Conservation (phyloP, 1,140 invertebrate species). For the Choristoneura fumiferana region DNA sequence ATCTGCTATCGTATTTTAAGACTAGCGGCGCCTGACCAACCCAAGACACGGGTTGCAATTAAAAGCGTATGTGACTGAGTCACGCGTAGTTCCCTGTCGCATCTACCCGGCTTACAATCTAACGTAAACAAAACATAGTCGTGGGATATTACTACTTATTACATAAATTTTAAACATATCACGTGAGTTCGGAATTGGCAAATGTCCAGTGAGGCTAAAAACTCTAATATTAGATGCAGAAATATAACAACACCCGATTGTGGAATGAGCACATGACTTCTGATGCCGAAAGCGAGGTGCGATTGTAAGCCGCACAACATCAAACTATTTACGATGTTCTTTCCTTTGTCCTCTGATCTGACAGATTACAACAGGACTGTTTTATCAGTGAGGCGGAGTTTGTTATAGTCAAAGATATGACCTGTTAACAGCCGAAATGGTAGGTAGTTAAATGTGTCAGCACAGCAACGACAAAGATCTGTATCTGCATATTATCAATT, state of each 20-base stretch:
- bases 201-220: conserved; percentile 66
- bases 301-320: conserved; percentile 25
- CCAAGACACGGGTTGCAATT: conserved; percentile 2
- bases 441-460: not conserved
- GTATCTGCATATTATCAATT: no score
- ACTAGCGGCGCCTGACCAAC: not conserved
- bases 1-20: not conserved
- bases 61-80: not conserved
- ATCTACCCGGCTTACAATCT: not conserved
- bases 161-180: conserved; percentile 40
- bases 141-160: conserved; percentile 19
- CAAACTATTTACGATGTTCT: conserved; percentile 4
- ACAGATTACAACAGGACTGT: not conserved
- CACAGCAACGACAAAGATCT: no score
- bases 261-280: conserved; percentile 68
- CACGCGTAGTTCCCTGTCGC: not conserved
- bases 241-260: conserved; percentile 57
- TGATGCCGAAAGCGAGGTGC: conserved; percentile 23
- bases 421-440: not conserved
- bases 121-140: conserved; percentile 28
- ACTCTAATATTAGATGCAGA: conserved; percentile 73
- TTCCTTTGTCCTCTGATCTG: conserved; percentile 11
- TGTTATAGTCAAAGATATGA: conserved; percentile 37
- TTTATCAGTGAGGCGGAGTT: conserved; percentile 29
- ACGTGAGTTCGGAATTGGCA: conserved; percentile 60